Percentiles rank a stretch among this genome's conserved stretches.
Conservation (phyloP, 2,888 invertebrate genomes). For the Leptothorax acervorum region DNA sequence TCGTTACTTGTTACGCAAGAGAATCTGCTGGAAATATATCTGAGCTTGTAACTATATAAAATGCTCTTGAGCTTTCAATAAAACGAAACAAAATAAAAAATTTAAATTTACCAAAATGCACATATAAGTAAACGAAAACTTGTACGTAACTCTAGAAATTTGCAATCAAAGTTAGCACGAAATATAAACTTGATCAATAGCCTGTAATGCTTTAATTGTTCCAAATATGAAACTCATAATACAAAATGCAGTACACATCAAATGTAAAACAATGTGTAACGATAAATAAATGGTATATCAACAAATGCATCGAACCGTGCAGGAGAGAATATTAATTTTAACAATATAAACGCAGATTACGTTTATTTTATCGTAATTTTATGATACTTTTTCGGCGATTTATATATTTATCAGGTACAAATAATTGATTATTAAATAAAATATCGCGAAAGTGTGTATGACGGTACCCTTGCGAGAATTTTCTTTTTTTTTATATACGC, state of each 20-base stretch:
- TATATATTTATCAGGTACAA: background rate
- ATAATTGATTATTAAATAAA: background rate
- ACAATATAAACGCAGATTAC: background rate
- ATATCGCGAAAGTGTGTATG: background rate
- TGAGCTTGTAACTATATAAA: background rate
- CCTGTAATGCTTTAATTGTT: background rate
- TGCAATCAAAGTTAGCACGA: background rate
- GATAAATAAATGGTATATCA: conserved; percentile 2
- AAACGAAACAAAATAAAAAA: background rate
- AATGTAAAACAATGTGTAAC: background rate
- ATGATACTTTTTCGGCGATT: background rate
- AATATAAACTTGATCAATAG: background rate
- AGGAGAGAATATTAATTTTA: background rate
- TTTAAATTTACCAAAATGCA: background rate
- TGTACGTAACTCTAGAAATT: background rate
- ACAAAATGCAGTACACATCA: background rate
- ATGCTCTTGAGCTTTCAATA: background rate
- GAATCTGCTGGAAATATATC: conserved; percentile 36
- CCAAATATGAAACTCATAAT: background rate
- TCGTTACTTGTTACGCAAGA: conserved; percentile 45
- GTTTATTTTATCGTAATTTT: background rate
- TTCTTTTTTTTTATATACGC: conserved; percentile 29
- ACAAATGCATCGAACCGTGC: background rate
- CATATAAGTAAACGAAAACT: background rate
- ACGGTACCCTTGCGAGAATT: background rate